Evolutionary conservation across 2,888 invertebrate genomes (phyloP).

Genomic region (Melangyna quadrimaculata): DNA sequence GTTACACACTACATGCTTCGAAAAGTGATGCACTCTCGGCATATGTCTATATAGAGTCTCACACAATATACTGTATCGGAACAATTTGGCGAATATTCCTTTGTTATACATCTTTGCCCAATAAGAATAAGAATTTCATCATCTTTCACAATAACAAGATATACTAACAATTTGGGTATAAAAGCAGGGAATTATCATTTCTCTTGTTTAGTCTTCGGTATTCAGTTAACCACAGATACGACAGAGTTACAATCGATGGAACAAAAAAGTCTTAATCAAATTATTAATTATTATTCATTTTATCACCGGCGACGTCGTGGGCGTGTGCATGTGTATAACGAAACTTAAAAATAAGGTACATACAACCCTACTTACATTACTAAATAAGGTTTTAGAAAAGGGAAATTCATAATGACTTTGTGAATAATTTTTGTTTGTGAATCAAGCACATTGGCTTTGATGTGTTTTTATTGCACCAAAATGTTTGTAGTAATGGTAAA

Average conservation of each 20-base stretch:
- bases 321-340: neutral
- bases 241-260: neutral
- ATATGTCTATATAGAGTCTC: too few species aligned
- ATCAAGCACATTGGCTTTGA: too few species aligned
- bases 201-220: neutral
- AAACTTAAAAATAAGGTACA: neutral
- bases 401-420: neutral
- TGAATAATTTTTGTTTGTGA: neutral
- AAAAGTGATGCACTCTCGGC: too few species aligned
- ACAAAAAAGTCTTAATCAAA: neutral
- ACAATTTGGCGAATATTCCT: neutral
- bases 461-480: too few species aligned
- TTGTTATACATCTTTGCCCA: neutral
- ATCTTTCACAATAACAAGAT: neutral
- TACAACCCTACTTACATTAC: neutral
- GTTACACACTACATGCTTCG: too few species aligned
- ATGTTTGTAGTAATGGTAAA: too few species aligned
- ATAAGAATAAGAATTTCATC: neutral
- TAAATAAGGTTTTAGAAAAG: neutral
- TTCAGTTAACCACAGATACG: constrained; percentile 1
- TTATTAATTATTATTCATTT: neutral
- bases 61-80: too few species aligned
- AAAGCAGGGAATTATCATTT: neutral
- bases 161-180: neutral
- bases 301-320: neutral